Conservation (phyloP, 1,140 invertebrate genomes). For the Antheraea pernyi region DNA sequence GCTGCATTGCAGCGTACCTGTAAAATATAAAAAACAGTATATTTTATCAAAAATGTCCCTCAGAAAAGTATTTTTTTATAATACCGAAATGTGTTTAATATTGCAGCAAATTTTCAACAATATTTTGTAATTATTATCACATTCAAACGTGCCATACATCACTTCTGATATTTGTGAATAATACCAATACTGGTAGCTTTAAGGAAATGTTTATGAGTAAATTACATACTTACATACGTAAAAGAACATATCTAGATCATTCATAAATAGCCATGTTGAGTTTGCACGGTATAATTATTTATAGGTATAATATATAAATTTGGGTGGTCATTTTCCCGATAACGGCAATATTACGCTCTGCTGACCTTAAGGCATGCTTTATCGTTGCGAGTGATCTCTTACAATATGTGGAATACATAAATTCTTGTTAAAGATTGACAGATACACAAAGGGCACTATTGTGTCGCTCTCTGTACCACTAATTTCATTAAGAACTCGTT, state of each 20-base stretch:
- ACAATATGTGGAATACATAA: conserved; percentile 7
- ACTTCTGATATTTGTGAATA: too few relatives aligned
- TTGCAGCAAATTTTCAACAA: too few relatives aligned
- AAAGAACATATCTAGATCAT: conserved; percentile 6
- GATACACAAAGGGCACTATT: conserved; percentile 11
- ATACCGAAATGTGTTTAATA: too few relatives aligned
- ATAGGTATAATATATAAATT: neutral
- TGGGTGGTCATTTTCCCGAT: conserved; percentile 6
- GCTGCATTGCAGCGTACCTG: too few relatives aligned
- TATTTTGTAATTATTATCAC: too few relatives aligned
- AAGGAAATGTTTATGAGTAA: neutral
- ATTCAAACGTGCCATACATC: too few relatives aligned
- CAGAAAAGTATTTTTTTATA: too few relatives aligned
- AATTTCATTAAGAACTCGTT: conserved; percentile 2
- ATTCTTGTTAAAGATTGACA: conserved; percentile 11
- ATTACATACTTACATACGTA: neutral
- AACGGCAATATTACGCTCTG: neutral
- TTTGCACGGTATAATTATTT: neutral
- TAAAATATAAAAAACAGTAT: too few relatives aligned
- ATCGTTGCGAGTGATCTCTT: conserved; percentile 3
- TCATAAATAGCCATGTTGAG: neutral
- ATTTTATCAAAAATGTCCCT: too few relatives aligned
- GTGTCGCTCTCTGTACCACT: conserved; percentile 4
- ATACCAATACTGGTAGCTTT: neutral
- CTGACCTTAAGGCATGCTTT: neutral